Evolutionary conservation across 2,113 vertebrate species (phyloP), one percentile per base, ranked within the genome.

Genomic region (Donacobius atricapilla): DNA sequence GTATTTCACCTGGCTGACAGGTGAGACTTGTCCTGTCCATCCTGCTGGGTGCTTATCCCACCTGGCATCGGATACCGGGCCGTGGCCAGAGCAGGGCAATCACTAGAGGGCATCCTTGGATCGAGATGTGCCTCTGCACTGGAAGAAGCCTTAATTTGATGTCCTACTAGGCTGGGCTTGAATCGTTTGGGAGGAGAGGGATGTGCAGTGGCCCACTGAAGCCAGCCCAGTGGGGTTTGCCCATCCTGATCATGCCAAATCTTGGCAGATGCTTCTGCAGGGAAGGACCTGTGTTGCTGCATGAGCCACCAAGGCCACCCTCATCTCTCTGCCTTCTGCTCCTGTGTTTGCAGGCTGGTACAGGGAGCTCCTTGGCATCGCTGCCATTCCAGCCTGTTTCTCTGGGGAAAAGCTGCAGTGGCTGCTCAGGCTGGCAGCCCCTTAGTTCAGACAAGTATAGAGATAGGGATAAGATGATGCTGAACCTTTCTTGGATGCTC

Each of bases 91-190:
- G 54, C 87, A 87, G 93, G 94, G 94, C 90, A 96, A 94, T 77
- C 96, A 96, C 93, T 96, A 96, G 96, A 94, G 96, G 96, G 96
- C 94, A 95, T 93, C 93, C 88, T 87, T 87, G 83, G 88, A 81
- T 92, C 4, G 13, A 71, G 81, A 89, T 89, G 92, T 56, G 64
- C 30, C 63, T 89, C 47, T 25, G 35, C 3, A 1, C 30, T 47
- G 58, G 64, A 28, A 47, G 56, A 77, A 80, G 24, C 48, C 7
- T 45, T 45, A 9, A 6, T 61, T 28, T 47, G 20, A 4, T 58
- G 15, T 73, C 47, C 63, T 57, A 0, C 33, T 7, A 50, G 21
- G 9, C 81, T 73, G 44, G 25, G 27, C 65, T 76, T 61, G 25
- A 58, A 66, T 87, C 0, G 2, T 65, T 17, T 0, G 0, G 4